Base-by-base conservation (phyloP, 2,113 vertebrate species). In the Phodopus roborovskii region DNA sequence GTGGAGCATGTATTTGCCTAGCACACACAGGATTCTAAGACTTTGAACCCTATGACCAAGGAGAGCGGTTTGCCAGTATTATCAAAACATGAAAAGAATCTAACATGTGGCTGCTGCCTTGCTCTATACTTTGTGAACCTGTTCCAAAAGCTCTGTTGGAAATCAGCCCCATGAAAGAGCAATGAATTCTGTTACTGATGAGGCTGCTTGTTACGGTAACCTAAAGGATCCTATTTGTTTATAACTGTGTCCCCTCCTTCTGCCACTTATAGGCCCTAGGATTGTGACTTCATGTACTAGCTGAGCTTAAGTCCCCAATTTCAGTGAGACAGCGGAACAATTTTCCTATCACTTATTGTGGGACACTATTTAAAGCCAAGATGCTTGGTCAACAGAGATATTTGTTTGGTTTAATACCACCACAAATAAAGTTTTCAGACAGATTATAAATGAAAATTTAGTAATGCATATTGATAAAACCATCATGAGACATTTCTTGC, bases 381-480 rank as follows among this genome's bases (percentile, higher is more conserved):
- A 75, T 30, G 28, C 78, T 88, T 85, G 86, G 45, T 82, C 75
- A 86, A 60, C 66, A 86, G 60, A 77, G 77, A 88, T 45, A 0
- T 30, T 90, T 81, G 4, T 94, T 90, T 64, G 56, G 33, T 45
- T 77, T 88, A 75, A 36, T 36, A 68, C 74, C 82, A 92, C 1
- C 30, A 48, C 10, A 48, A 92, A 88, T n/a, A 17, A 19, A 81
- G 68, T 68, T 91, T 66, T 70, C 39, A 86, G 39, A 82, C 7
- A 94, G n/a, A 94, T 86, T 94, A 24, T 64, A 86, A 86, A 42
- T 86, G 60, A 95, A 92, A 91, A 42, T 77, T 86, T 16, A 95
- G 16, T 30, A 83, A 53, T n/a, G 12, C 8, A 50, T 60, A 79
- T 74, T 26, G 50, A n/a, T 26, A 39, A 85, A 71, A 77, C 5